Base-by-base conservation (phyloP, 2,113 vertebrate genomes). In the Lamprologus lemairii region DNA sequence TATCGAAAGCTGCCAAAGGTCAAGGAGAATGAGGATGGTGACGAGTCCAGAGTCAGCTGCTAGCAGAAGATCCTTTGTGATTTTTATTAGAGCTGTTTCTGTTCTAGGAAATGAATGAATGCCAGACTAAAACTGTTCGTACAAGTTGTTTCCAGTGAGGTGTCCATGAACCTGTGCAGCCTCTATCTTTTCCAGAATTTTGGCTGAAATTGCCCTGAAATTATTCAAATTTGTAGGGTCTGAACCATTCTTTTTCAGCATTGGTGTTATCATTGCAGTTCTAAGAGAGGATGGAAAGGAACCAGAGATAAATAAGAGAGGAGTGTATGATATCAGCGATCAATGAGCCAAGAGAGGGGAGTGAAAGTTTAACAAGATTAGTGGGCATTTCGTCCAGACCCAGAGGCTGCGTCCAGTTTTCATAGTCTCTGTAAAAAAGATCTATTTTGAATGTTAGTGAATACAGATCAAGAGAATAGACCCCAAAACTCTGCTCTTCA, bases 161-260 rank as follows among this genome's bases (percentile, higher is more conserved):
- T 60, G 14, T 31, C 3, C 0, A 4, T 31, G 57, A 31, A 60
- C 1, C 57, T 60, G 57, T 31, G 57, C 57, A 31, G 26, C 26
- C 57, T 0, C 3, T 60, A 60, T 9, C 14, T 60, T 60, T 60
- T 31, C 57, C 14, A 60, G 57, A 60, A 60, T 31, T 60, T 57
- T 57, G 54, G 54, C 23, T 57, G 3, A 60, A 60, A 60, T 60
- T 9, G 57, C 14, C 57, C 57, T 17, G 57, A 60, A 60, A 60
- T 60, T 17, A 31, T 31, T 17, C 1, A 60, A 17, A 60, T 31
- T 60, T 17, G 8, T 9, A 60, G 26, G 8, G 57, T 60, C 26
- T 17, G 26, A 58, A 16, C 16, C 0, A 33, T 60, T 60, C 57
- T 60, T 33, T 31, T 33, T 19, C 28, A 63, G 0, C 0, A 2